Evolutionary conservation across 2,888 invertebrate genomes (phyloP).

Genomic region (Dione vanillae): DNA sequence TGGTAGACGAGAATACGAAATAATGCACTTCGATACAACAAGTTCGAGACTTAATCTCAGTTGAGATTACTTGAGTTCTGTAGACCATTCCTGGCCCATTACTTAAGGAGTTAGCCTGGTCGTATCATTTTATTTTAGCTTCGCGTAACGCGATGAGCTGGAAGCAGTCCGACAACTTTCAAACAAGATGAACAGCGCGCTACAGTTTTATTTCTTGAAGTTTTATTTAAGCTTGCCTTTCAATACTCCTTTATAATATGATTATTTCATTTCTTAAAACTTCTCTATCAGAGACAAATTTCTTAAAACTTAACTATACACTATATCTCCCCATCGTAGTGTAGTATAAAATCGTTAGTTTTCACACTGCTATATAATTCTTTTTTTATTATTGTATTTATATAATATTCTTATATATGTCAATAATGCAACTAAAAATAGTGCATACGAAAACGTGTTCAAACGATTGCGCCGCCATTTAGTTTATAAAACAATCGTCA

Average conservation of each 20-base stretch:
- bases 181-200: slow-evolving; percentile 64
- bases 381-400: too few species aligned
- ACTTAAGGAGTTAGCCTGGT: slow-evolving; percentile 62
- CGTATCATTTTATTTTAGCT: slow-evolving; percentile 58
- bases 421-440: background rate
- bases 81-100: slow-evolving; percentile 60
- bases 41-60: slow-evolving; percentile 76
- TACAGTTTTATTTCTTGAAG: slow-evolving; percentile 56
- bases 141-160: slow-evolving; percentile 50
- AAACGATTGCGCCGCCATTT: too few species aligned
- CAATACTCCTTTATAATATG: background rate
- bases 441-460: too few species aligned
- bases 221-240: slow-evolving; percentile 50
- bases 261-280: slow-evolving; percentile 2
- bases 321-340: background rate
- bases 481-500: too few species aligned
- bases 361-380: too few species aligned
- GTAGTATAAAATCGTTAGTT: too few species aligned
- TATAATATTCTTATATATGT: too few species aligned
- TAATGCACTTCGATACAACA: slow-evolving; percentile 72
- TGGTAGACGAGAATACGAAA: slow-evolving; percentile 61
- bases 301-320: background rate
- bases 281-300: background rate
- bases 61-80: slow-evolving; percentile 67
- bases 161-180: slow-evolving; percentile 56